Conservation (phyloP, 2,113 vertebrate species). For the Chloropsis hardwickii region DNA sequence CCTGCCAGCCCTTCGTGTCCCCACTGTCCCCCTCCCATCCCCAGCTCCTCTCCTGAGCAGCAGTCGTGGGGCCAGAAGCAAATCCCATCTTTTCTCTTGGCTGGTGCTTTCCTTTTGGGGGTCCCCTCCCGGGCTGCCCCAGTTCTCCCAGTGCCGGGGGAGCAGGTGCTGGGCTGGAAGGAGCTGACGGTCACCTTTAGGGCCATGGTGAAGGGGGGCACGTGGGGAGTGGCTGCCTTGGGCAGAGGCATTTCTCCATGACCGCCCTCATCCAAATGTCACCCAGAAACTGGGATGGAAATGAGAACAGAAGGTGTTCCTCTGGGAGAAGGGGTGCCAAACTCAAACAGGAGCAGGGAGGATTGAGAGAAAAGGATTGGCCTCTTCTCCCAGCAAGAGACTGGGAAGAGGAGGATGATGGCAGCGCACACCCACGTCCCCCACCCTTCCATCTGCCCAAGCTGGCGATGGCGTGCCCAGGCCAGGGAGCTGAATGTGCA, state of each 20-base stretch:
- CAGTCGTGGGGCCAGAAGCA: fast-evolving
- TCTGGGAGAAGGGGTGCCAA: neutral
- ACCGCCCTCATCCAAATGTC: neutral
- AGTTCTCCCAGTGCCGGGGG: neutral
- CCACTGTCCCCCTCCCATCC: fast-evolving
- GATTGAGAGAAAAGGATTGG: neutral
- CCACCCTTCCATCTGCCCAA: neutral
- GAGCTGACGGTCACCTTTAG: neutral
- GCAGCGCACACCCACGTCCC: neutral
- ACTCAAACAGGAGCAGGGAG: neutral
- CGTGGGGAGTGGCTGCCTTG: fast-evolving
- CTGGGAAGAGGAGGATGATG: neutral
- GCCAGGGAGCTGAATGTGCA: neutral
- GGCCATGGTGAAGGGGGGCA: neutral
- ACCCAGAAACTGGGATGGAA: neutral
- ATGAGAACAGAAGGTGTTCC: neutral
- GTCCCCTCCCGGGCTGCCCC: neutral
- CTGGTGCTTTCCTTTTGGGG: neutral
- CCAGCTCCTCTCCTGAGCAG: fast-evolving
- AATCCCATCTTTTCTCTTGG: neutral
- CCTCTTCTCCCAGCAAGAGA: neutral
- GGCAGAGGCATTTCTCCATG: neutral
- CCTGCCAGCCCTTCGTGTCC: neutral
- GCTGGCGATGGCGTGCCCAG: neutral
- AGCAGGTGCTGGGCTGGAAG: neutral